Conservation (phyloP, 2,113 vertebrate species). For the Onychostruthus taczanowskii region DNA sequence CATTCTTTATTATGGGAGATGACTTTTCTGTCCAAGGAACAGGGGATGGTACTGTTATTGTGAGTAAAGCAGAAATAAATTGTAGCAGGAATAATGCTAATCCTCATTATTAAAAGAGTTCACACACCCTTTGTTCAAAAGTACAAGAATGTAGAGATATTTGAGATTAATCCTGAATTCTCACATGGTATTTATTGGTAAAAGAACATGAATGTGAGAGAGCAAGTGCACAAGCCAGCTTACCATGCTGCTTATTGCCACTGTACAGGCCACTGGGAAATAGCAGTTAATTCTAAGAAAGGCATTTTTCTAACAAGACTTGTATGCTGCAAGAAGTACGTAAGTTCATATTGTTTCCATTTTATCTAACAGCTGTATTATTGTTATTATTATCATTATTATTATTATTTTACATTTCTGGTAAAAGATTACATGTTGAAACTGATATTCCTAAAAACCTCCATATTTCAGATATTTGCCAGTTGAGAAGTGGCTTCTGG, state of each 20-base stretch:
- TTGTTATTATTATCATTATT: background rate
- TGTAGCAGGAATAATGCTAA: background rate
- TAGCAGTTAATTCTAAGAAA: background rate
- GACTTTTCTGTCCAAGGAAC: background rate
- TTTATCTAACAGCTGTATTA: background rate
- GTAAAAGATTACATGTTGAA: background rate
- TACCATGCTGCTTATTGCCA: background rate
- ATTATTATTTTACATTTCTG: background rate
- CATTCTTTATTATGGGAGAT: background rate
- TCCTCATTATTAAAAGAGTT: background rate
- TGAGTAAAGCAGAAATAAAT: background rate
- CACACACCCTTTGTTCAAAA: background rate
- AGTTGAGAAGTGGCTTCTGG: background rate
- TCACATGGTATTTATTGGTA: background rate
- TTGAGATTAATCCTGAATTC: background rate
- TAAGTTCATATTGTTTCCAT: background rate
- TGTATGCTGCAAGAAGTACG: background rate
- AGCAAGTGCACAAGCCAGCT: background rate
- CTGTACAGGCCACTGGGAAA: background rate
- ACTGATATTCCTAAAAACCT: background rate
- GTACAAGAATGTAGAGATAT: background rate
- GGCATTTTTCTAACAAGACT: background rate
- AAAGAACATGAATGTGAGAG: background rate
- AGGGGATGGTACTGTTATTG: background rate
- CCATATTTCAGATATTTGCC: background rate